These are phyloP conservation scores for Ephestia elutella DNA, from an alignment of 1,140 invertebrate genomes.

Conservation along the genomic window DNA sequence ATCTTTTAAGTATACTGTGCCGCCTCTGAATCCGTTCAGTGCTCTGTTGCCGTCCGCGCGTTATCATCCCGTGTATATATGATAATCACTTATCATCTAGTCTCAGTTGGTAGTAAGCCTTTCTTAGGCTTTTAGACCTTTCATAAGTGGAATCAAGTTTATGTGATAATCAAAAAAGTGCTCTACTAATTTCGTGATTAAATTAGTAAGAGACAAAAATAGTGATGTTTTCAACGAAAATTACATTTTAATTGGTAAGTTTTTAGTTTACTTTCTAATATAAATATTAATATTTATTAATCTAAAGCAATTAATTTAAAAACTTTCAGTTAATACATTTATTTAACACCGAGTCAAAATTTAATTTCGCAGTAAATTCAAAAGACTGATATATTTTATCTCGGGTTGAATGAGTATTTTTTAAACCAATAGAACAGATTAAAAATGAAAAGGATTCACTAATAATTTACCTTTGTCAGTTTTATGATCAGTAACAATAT, in stretches of 20 bases:
- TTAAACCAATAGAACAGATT: too few relatives aligned
- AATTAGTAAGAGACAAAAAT: slow-evolving; percentile 15
- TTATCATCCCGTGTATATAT: slow-evolving; percentile 16
- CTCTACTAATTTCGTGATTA: slow-evolving; percentile 20
- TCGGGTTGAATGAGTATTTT: too few relatives aligned
- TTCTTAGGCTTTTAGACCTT: slow-evolving; percentile 11
- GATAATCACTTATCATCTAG: slow-evolving; percentile 7
- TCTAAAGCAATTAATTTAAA: too few relatives aligned
- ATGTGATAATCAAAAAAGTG: neutral
- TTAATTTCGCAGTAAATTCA: too few relatives aligned
- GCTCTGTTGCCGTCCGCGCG: slow-evolving; percentile 14
- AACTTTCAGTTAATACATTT: too few relatives aligned
- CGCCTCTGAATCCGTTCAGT: slow-evolving; percentile 14
- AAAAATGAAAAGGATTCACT: too few relatives aligned
- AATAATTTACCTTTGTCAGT: too few relatives aligned
- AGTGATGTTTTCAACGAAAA: neutral
- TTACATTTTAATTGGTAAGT: neutral
- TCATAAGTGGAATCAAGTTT: slow-evolving; percentile 5
- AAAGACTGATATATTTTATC: too few relatives aligned
- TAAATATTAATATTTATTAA: too few relatives aligned
- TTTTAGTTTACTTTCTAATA: neutral
- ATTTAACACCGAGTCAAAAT: too few relatives aligned
- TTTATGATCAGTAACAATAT: too few relatives aligned
- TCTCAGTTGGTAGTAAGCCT: slow-evolving; percentile 17
- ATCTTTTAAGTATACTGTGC: slow-evolving; percentile 5